A percentile compares a stretch with the other conserved stretches of the same genome.
Conservation (phyloP, 2,797 vertebrate species). For the Ara ararauna region DNA sequence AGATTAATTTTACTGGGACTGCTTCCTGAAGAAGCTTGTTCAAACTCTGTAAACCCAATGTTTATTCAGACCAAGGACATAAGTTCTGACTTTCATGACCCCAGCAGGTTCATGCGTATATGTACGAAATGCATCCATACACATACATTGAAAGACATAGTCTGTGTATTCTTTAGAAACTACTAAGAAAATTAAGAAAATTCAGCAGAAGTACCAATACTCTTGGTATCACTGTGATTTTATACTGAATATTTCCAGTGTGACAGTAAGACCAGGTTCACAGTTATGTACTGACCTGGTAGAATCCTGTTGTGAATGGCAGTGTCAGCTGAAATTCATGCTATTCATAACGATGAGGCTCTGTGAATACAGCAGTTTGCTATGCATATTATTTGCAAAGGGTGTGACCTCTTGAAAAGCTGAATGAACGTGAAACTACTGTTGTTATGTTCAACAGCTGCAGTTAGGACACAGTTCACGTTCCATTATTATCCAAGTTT, state of each 20-base stretch:
- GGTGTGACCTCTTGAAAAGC: constrained; percentile 25
- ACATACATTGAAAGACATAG: background rate
- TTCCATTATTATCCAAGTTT: background rate
- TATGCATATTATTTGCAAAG: constrained; percentile 3
- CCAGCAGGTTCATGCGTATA: background rate
- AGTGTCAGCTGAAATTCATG: constrained; percentile 7
- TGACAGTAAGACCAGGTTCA: background rate
- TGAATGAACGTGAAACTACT: background rate
- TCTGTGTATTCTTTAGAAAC: background rate
- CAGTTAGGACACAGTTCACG: background rate
- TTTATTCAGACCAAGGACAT: background rate
- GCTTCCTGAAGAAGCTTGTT: background rate
- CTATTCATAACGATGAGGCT: background rate
- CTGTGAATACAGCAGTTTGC: background rate
- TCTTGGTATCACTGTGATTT: background rate
- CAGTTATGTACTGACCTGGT: background rate
- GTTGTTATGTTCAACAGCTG: background rate
- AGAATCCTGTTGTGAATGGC: background rate
- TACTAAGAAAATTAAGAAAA: background rate
- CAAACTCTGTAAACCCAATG: background rate
- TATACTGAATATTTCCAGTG: background rate
- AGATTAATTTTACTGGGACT: background rate
- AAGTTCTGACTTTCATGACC: background rate
- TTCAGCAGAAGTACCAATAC: background rate
- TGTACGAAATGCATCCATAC: background rate